Percentiles rank a stretch among this genome's conserved stretches.
Evolutionary conservation across 2,797 vertebrate genomes (phyloP).

Genomic region (Hippopotamyrus pictus): DNA sequence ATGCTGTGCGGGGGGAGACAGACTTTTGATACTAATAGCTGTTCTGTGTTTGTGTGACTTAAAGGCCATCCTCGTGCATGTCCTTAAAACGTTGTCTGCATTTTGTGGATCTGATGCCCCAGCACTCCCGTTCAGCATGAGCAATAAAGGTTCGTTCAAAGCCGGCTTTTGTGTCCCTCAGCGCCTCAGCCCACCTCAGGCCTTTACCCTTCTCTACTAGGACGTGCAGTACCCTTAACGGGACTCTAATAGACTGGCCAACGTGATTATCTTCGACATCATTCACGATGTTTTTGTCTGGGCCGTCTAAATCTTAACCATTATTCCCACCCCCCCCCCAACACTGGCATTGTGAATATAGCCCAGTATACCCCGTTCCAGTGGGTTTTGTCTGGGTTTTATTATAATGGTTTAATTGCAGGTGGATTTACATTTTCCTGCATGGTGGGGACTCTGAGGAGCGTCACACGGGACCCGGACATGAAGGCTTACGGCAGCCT

Average conservation of each 20-base stretch:
- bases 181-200: background rate
- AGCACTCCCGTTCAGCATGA: slow-evolving; percentile 34
- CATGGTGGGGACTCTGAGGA: background rate
- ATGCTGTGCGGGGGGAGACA: slow-evolving; percentile 17
- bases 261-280: slow-evolving; percentile 30
- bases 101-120: slow-evolving; percentile 31
- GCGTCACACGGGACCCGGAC: background rate
- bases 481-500: background rate
- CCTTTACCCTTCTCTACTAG: slow-evolving; percentile 33
- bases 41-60: slow-evolving; percentile 21
- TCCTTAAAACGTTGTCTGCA: slow-evolving; percentile 21
- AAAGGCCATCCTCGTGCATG: slow-evolving; percentile 37
- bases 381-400: background rate
- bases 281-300: slow-evolving; percentile 26
- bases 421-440: slow-evolving; percentile 2
- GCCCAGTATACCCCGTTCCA: slow-evolving; percentile 20
- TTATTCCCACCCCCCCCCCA: background rate
- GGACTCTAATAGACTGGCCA: slow-evolving; percentile 13
- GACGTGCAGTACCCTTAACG: slow-evolving; percentile 8
- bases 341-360: slow-evolving; percentile 1
- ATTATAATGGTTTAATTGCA: background rate
- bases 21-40: slow-evolving; percentile 37
- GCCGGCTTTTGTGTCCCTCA: background rate
- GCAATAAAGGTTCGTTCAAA: slow-evolving; percentile 40
- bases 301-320: slow-evolving; percentile 11